phyloP scores from a whole-genome alignment of 1,140 invertebrate genomes.

The Bradynema listronoti region DNA sequence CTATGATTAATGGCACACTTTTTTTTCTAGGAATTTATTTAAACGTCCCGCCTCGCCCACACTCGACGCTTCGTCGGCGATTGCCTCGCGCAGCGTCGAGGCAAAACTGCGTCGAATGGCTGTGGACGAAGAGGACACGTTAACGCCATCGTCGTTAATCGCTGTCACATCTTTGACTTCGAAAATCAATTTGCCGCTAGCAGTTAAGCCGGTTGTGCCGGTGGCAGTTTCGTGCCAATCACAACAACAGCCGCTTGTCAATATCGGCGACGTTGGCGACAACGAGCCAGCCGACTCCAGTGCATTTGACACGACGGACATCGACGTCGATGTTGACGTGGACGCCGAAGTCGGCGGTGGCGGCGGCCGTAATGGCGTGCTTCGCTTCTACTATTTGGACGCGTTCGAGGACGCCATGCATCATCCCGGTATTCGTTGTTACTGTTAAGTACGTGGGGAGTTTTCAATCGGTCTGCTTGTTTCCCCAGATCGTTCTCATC shows the following conservation, averaged over 20 bases:
- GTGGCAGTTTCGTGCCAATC: not conserved
- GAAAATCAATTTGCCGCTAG: too few species aligned
- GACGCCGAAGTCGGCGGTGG: not conserved
- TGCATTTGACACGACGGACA: not conserved
- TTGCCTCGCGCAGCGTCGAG: not conserved
- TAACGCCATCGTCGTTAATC: not conserved
- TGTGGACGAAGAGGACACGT: not conserved
- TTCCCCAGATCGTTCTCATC: too few species aligned
- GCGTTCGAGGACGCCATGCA: conserved; percentile 31
- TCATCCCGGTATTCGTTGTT: conserved; percentile 8
- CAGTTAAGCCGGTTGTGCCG: conserved; percentile 1
- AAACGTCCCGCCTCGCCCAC: not conserved
- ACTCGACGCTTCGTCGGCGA: not conserved
- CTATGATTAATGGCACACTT: not conserved
- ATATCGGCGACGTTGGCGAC: too few species aligned
- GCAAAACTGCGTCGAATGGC: not conserved
- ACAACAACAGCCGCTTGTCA: not conserved
- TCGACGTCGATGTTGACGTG: not conserved
- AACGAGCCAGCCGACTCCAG: not conserved
- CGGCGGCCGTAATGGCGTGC: not conserved
- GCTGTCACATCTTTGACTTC: not conserved
- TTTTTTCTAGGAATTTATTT: too few species aligned
- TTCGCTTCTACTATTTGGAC: conserved; percentile 34
- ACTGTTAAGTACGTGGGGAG: not conserved
- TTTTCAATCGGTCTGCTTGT: too few species aligned